These are phyloP conservation scores for Gortyna flavago DNA, from an alignment of 2,888 invertebrate genomes.

Conservation along the genomic window DNA sequence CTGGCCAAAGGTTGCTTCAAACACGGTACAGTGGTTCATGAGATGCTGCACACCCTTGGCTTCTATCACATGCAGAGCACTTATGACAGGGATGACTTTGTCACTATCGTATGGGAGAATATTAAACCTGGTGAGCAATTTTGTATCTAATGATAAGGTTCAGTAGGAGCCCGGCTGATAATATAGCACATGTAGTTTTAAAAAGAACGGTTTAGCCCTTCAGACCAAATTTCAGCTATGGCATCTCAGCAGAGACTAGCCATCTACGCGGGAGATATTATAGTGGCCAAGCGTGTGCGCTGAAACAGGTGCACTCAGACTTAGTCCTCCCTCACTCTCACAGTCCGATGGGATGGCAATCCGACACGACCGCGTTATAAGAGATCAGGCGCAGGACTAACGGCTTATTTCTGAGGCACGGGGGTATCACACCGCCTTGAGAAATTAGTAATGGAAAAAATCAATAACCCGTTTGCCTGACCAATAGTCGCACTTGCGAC, in stretches of 20 bases:
- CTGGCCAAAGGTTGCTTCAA: slow-evolving; percentile 89
- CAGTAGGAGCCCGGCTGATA: not conserved
- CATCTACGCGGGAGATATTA: not conserved
- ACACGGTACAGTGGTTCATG: slow-evolving; percentile 93
- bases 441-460: not conserved
- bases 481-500: not conserved
- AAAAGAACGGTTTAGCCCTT: not conserved
- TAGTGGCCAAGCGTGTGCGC: not conserved
- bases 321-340: not conserved
- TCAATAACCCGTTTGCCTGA: not conserved
- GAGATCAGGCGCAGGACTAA: not conserved
- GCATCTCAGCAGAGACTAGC: not conserved
- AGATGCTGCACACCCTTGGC: slow-evolving; percentile 94
- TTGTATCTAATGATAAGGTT: not conserved
- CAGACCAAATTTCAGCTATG: not conserved
- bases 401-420: not conserved
- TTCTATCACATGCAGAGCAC: slow-evolving; percentile 96
- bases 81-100: slow-evolving; percentile 93
- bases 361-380: not conserved
- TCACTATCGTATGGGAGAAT: slow-evolving; percentile 93
- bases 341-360: no score
- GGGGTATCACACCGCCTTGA: not conserved
- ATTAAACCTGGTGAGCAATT: slow-evolving; percentile 88
- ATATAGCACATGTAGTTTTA: not conserved
- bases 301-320: not conserved